Conservation (phyloP, 2,797 vertebrate species). For the Enteromius trimaculatus region DNA sequence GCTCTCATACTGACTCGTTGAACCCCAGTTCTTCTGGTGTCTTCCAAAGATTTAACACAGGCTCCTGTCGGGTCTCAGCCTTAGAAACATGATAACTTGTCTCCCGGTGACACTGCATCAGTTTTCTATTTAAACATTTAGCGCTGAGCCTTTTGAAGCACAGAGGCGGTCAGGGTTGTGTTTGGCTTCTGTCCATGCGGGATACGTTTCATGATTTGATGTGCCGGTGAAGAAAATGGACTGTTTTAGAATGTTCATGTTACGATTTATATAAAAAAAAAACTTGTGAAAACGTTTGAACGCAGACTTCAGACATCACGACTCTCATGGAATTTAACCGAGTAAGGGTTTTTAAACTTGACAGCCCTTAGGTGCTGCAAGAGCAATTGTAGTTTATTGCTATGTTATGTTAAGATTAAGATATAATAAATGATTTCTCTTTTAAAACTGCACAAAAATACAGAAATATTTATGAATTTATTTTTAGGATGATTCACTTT, state of each 20-base stretch:
- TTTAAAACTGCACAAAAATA: background rate
- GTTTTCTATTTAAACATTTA: slow-evolving; percentile 45
- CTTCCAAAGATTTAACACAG: slow-evolving; percentile 42
- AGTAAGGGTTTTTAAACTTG: slow-evolving; percentile 9
- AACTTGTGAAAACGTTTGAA: slow-evolving; percentile 7
- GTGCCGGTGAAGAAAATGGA: background rate
- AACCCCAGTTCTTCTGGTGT: slow-evolving; percentile 34
- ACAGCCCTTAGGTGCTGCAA: background rate
- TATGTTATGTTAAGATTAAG: background rate
- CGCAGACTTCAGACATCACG: background rate
- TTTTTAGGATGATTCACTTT: background rate
- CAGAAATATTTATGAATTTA: background rate
- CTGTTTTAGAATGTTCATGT: slow-evolving; percentile 7
- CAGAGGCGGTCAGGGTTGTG: background rate
- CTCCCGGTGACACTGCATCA: slow-evolving; percentile 29
- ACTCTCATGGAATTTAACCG: background rate
- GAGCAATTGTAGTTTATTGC: background rate
- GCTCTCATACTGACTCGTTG: slow-evolving; percentile 50
- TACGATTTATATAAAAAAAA: background rate
- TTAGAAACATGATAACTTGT: slow-evolving; percentile 36
- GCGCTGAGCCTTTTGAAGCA: background rate
- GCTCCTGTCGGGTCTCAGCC: slow-evolving; percentile 6
- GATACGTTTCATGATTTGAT: slow-evolving; percentile 20
- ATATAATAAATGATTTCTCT: background rate
- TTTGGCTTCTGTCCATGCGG: slow-evolving; percentile 26